Base-by-base conservation (phyloP, 2,113 vertebrate genomes). In the Tapirus terrestris region DNA sequence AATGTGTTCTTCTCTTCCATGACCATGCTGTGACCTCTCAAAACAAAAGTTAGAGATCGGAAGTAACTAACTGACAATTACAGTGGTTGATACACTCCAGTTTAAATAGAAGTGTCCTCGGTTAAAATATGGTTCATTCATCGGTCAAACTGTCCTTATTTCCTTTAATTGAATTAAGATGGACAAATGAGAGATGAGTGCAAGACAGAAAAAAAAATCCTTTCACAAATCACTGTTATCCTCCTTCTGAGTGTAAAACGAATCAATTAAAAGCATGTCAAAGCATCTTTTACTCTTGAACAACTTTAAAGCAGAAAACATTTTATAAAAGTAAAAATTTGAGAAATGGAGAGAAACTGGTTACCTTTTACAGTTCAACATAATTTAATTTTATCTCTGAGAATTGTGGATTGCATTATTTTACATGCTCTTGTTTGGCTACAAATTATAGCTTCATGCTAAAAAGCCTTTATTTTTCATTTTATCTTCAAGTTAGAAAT, bases 121-220 rank as follows among this genome's bases (percentile, higher is more conserved):
- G 99, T 99, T 99, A 99, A 99, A 99, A 99, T 98, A 98, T 99
- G 99, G 99, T 99, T 99, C 99, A 99, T 99, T 94, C 99, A 98
- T 99, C 99, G 99, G 99, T 99, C 99, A 99, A 98, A 99, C 99
- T 98, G 98, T 99, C 99, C 98, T 99, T 99, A 99, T 99, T 99
- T 99, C 99, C 99, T 99, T 99, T 99, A 99, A 99, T 99, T 99
- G 99, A 99, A 99, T 99, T 99, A 99, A 99, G 99, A 99, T 99
- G 99, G 99, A 99, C 99, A 99, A 99, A 99, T 99, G 99, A 99
- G 99, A 99, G 99, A 99, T 99, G 99, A 98, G 98, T 99, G 99
- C 99, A 98, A 98, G 98, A 98, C 97, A 98, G 98, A 93, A 98
- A 98, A 97, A 91, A 97, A 98, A 98, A 98, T 94, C 96, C 98